phyloP scores from a whole-genome alignment of 2,113 vertebrate genomes.

The Dicaeum eximium region DNA sequence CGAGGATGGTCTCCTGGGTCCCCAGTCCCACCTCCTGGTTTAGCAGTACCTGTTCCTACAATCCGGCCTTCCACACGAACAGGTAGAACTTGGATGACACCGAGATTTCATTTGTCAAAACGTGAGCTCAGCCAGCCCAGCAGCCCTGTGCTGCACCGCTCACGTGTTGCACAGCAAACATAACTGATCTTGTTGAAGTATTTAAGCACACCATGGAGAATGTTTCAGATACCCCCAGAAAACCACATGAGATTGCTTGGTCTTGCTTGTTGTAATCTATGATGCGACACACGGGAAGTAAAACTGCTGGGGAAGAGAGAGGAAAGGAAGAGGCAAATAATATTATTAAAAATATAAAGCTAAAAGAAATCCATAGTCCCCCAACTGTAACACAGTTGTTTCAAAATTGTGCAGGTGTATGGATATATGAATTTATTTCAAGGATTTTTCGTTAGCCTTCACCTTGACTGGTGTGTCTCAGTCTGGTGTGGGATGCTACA shows the following conservation, averaged over 20 bases:
- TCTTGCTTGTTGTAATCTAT: background rate
- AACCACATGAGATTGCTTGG: background rate
- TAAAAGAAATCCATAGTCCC: background rate
- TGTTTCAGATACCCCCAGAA: background rate
- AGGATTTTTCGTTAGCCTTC: background rate
- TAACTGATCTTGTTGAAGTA: background rate
- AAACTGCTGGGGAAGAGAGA: background rate
- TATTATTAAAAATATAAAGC: background rate
- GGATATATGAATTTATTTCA: background rate
- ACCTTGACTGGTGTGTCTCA: background rate
- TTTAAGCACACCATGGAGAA: background rate
- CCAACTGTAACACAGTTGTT: background rate
- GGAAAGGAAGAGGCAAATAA: background rate
- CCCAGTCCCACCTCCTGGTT: constrained; percentile 75
- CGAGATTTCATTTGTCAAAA: background rate
- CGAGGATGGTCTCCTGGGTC: constrained; percentile 91
- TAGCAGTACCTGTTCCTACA: constrained; percentile 82
- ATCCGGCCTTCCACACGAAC: constrained; percentile 81
- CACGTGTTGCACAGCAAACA: background rate
- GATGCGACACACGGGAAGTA: background rate
- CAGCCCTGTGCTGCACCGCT: background rate
- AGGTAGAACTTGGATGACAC: constrained; percentile 59
- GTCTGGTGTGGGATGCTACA: background rate
- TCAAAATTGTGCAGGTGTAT: background rate
- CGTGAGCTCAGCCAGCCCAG: background rate